Percentiles rank a stretch among this genome's conserved stretches.
These are phyloP conservation scores for Orbicella faveolata DNA, from an alignment of 64 coral and sea anemone species.

Conservation along the genomic window DNA sequence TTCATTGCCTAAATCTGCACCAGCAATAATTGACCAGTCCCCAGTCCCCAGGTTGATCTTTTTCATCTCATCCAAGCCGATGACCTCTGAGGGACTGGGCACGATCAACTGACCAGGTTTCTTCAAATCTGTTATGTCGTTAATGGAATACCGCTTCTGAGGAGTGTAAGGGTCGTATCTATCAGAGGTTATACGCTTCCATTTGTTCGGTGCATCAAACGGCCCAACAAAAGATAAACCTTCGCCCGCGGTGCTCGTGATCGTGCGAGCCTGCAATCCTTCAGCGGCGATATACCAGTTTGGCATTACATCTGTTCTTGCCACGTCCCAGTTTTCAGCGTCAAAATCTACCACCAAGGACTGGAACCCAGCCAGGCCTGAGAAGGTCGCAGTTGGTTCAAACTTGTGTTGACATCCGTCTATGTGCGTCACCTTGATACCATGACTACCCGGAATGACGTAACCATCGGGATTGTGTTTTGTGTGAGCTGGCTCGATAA, in stretches of 20 bases:
- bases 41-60: slow-evolving; percentile 68
- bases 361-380: slow-evolving; percentile 48
- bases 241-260: slow-evolving; percentile 81
- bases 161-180: slow-evolving; percentile 83
- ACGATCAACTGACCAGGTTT: slow-evolving; percentile 63
- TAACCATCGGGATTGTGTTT: slow-evolving; percentile 86
- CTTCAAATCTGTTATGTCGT: slow-evolving; percentile 58
- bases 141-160: slow-evolving; percentile 46
- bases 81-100: slow-evolving; percentile 60
- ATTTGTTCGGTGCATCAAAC: slow-evolving; percentile 55
- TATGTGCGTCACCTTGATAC: slow-evolving; percentile 62
- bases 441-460: slow-evolving; percentile 55
- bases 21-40: slow-evolving; percentile 63
- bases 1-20: slow-evolving; percentile 17
- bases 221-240: slow-evolving; percentile 69
- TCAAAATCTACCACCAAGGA: slow-evolving; percentile 63
- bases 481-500: slow-evolving; percentile 74
- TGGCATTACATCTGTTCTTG: slow-evolving; percentile 90
- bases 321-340: slow-evolving; percentile 80
- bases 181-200: slow-evolving; percentile 69
- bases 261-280: slow-evolving; percentile 89
- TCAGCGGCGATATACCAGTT: slow-evolving; percentile 90
- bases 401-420: slow-evolving; percentile 91
- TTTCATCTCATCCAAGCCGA: slow-evolving; percentile 45
- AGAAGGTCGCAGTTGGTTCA: slow-evolving; percentile 72